phyloP scores from a whole-genome alignment of 1,140 invertebrate genomes.

The Aricia agestis region DNA sequence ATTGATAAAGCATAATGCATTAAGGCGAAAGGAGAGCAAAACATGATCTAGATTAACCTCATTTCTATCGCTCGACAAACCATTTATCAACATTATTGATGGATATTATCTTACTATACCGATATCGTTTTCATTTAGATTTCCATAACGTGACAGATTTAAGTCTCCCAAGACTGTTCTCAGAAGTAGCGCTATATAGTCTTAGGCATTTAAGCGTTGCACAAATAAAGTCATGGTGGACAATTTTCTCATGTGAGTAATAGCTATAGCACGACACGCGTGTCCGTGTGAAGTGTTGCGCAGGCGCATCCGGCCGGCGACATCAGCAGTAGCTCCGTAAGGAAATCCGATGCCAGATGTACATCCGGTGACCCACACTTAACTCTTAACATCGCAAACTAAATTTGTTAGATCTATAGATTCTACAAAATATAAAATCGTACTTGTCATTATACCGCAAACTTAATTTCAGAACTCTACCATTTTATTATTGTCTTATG shows the following conservation, averaged over 20 bases:
- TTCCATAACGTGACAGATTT: not conserved
- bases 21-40: not conserved
- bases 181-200: not conserved
- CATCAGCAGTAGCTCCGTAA: not conserved
- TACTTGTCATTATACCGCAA: no score
- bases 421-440: no score
- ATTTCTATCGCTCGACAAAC: not conserved
- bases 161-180: not conserved
- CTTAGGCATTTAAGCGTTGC: not conserved
- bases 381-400: not conserved
- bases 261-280: not conserved
- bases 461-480: no score
- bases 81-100: not conserved
- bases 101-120: not conserved
- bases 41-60: not conserved
- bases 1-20: conserved; percentile 3
- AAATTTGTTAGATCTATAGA: no score
- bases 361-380: not conserved
- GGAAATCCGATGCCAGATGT: conserved; percentile 8
- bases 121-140: not conserved
- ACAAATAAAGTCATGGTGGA: not conserved
- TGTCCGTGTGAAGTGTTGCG: conserved; percentile 1
- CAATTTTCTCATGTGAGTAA: not conserved
- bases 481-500: no score
- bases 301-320: not conserved